phyloP scores from a whole-genome alignment of 1,140 invertebrate species.

The Lordiphosa stackelbergi region DNA sequence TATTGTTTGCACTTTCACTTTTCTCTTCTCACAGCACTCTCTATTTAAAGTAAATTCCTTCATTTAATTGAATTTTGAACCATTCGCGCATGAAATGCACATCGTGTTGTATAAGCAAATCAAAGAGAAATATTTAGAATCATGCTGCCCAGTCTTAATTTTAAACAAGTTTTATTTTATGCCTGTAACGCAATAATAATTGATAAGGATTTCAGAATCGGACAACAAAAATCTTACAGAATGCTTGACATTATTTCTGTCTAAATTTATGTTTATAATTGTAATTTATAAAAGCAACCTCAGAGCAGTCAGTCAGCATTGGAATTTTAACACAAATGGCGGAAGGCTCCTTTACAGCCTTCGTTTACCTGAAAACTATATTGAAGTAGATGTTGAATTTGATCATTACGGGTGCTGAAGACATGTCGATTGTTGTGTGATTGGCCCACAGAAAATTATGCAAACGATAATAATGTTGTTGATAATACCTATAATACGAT shows the following conservation, averaged over 20 bases:
- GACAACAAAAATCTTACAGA: conserved; percentile 6
- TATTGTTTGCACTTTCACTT: conserved; percentile 25
- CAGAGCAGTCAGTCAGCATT: conserved; percentile 24
- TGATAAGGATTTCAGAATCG: conserved; percentile 30
- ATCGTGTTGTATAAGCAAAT: conserved; percentile 26
- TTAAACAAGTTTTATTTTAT: conserved; percentile 34
- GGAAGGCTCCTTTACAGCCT: conserved; percentile 58
- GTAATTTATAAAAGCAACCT: conserved; percentile 40
- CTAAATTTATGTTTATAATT: conserved; percentile 31
- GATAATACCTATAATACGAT: conserved; percentile 54
- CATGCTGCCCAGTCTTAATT: conserved; percentile 53
- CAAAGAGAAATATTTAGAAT: conserved; percentile 27
- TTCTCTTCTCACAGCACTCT: conserved; percentile 31
- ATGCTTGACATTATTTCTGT: conserved; percentile 14
- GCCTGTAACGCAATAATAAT: conserved; percentile 28
- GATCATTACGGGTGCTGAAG: conserved; percentile 41
- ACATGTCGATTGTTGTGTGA: conserved; percentile 7
- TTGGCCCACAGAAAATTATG: conserved; percentile 31
- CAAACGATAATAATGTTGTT: conserved; percentile 48
- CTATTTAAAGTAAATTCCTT: conserved; percentile 4
- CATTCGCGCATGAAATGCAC: conserved; percentile 62
- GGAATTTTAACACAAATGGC: conserved; percentile 15
- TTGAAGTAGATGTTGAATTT: conserved; percentile 10
- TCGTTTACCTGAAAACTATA: conserved; percentile 12
- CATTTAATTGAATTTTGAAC: conserved; percentile 39